A percentile compares a stretch with the other conserved stretches of the same genome.
phyloP scores from a whole-genome alignment of 2,113 vertebrate genomes.

The Otus sunia region DNA sequence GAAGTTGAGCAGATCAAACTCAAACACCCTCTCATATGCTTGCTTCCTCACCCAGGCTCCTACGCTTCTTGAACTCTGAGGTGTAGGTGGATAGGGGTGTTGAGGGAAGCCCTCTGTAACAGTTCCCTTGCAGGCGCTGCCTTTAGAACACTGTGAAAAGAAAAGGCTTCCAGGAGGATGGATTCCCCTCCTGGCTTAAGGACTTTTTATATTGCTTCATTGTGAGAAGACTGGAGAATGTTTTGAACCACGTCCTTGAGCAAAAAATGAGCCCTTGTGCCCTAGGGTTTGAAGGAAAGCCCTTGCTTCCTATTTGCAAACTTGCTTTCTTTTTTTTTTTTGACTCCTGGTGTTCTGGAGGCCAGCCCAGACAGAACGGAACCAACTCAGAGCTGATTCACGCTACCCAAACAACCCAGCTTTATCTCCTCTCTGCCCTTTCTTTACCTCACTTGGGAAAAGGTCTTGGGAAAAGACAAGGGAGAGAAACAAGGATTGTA shows the following conservation, averaged over 20 bases:
- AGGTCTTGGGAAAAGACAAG: neutral
- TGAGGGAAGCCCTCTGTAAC: neutral
- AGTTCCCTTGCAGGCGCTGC: neutral
- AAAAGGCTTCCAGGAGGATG: neutral
- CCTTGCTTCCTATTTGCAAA: neutral
- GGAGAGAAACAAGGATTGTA: neutral
- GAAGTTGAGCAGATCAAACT: neutral
- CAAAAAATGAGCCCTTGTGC: neutral
- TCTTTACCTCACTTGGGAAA: neutral
- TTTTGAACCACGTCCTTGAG: neutral
- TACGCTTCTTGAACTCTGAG: neutral
- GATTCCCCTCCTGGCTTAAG: neutral
- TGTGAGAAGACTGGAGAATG: neutral
- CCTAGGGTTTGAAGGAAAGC: neutral
- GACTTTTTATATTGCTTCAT: neutral
- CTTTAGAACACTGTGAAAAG: neutral
- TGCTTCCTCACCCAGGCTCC: neutral
- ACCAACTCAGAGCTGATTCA: neutral
- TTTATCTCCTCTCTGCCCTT: neutral
- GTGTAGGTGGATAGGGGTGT: neutral
- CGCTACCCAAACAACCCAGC: neutral
- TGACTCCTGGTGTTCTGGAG: neutral
- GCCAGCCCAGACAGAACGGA: neutral
- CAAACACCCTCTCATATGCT: neutral
- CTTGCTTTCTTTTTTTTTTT: neutral